Evolutionary conservation across 1,140 invertebrate species (phyloP), one percentile per base, ranked within the genome.

Genomic region (Conopomorpha cramerella): DNA sequence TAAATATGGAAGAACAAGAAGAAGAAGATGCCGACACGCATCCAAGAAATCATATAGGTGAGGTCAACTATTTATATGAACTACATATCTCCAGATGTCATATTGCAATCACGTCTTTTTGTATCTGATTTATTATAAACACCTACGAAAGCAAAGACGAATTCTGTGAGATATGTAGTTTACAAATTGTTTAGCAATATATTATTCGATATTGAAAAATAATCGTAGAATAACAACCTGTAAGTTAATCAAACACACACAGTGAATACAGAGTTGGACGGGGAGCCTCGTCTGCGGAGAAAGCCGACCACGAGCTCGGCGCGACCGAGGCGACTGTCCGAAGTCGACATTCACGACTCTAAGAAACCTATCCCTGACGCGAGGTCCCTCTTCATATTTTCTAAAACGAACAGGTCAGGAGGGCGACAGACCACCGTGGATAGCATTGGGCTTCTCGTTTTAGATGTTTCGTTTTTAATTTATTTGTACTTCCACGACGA

Each of bases 331-430:
- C 82, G 95, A 46, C 85, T 96, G 79, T 96, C 94, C 14, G 93
- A 97, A 73, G 84, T 94, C 51, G 92, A 90, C 76, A 89, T 91
- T 49, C 83, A 88, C 39, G 93, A 86, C 57, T 87, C 91, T 79
- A 87, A 89, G 68, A 92, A 94, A 79, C 95, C 96, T 30, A 98
- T 99, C 58, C 97, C 97, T 43, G 86, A 89, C 55, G 91, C 88
- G 49, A 88, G 88, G 58, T 91, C 96, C 34, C 94, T 99, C 78
- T 99, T 98, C 84, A 86, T 99, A 70, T 96, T 99, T 83, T 90
- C 89, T 45, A 87, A 88, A 70, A 93, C 85, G 23, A 99, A 98
- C 85, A 92, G 88, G 91, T 96, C 66, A 74, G 68, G 64, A 62
- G 33, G 41, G 43, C 14, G 12, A 39, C 48, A 43, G 34, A 43